Percentiles rank a stretch among this genome's conserved stretches.
phyloP scores from a whole-genome alignment of 64 coral and sea anemone species.

The Catalaphyllia jardinei region DNA sequence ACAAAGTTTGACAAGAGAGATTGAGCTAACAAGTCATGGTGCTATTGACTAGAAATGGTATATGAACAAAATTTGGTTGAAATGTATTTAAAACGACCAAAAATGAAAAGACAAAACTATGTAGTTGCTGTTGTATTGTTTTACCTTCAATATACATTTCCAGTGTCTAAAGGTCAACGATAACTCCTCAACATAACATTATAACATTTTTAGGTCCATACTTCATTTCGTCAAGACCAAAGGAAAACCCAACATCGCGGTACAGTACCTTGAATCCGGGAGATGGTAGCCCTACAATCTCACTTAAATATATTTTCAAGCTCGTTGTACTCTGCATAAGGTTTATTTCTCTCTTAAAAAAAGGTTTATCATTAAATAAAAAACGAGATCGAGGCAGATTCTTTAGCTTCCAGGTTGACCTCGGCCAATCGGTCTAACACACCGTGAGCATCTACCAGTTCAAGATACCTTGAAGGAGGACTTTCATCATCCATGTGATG shows the following conservation, averaged over 20 bases:
- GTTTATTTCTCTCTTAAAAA: constrained; percentile 58
- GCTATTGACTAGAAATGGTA: too few relatives aligned
- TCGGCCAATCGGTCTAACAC: constrained; percentile 74
- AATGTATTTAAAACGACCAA: too few relatives aligned
- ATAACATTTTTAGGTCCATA: constrained; percentile 12
- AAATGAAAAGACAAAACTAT: too few relatives aligned
- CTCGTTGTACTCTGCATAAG: too few relatives aligned
- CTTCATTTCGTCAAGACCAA: constrained; percentile 65
- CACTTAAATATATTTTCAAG: constrained; percentile 82
- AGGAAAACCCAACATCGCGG: constrained; percentile 40
- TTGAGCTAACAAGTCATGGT: too few relatives aligned
- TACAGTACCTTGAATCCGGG: constrained; percentile 66
- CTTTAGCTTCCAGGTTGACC: constrained; percentile 69
- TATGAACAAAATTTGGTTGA: too few relatives aligned
- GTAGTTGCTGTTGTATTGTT: too few relatives aligned
- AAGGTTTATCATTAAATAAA: constrained; percentile 65
- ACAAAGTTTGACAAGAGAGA: too few relatives aligned
- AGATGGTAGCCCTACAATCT: constrained; percentile 66
- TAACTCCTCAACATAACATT: too few relatives aligned
- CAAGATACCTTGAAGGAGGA: constrained; percentile 57
- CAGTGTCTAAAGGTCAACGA: too few relatives aligned
- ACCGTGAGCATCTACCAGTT: constrained; percentile 77
- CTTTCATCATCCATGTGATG: constrained; percentile 66
- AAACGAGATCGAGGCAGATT: constrained; percentile 64
- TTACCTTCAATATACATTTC: too few relatives aligned